These are phyloP conservation scores for Tapera naevia DNA, from an alignment of 2,797 vertebrate species.

Conservation along the genomic window DNA sequence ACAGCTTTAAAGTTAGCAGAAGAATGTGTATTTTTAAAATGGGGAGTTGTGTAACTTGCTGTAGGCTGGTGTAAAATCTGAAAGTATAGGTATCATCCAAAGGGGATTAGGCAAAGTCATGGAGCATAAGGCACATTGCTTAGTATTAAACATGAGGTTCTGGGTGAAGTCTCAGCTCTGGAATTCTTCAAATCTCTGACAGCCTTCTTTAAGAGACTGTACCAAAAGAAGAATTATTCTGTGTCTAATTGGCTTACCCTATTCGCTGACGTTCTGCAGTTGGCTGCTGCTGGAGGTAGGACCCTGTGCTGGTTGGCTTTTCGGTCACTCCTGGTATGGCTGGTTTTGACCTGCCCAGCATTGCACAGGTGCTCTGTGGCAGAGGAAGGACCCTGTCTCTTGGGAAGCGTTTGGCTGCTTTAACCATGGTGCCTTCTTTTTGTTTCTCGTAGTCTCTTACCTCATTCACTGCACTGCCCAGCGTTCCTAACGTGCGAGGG, in stretches of 20 bases:
- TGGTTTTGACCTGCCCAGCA: slow-evolving; percentile 11
- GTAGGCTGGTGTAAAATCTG: neutral
- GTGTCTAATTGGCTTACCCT: neutral
- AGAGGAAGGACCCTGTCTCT: neutral
- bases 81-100: neutral
- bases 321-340: neutral
- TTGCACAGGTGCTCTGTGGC: slow-evolving; percentile 5
- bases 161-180: neutral
- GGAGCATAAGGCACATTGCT: neutral
- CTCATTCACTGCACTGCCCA: neutral
- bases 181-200: neutral
- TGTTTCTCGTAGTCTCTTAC: slow-evolving; percentile 7
- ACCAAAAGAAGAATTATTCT: neutral
- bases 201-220: neutral
- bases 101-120: neutral
- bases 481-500: neutral
- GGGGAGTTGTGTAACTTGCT: neutral
- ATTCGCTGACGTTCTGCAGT: neutral
- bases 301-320: neutral
- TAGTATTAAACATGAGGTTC: neutral
- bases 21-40: neutral
- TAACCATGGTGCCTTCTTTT: neutral
- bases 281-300: neutral
- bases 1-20: neutral
- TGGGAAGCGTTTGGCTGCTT: neutral